These are phyloP conservation scores for Drosophila ochracea DNA, from an alignment of 2,888 invertebrate genomes.

Conservation along the genomic window DNA sequence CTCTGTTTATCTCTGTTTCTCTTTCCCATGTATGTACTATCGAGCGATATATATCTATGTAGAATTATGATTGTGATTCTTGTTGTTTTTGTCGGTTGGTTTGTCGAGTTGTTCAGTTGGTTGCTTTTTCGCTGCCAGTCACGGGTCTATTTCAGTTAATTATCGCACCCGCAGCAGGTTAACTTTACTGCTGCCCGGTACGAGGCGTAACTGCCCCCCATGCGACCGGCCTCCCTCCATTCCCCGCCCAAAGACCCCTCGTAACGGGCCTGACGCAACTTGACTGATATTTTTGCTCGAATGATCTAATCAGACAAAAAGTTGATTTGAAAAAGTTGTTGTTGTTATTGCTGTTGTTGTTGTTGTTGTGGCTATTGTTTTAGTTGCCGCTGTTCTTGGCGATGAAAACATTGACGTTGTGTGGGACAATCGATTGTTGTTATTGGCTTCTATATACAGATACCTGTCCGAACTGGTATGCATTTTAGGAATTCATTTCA, in stretches of 20 bases:
- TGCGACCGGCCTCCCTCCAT: neutral
- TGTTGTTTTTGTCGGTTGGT: conserved; percentile 13
- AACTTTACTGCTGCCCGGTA: conserved; percentile 50
- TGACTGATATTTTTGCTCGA: conserved; percentile 77
- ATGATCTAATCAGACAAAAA: conserved; percentile 79
- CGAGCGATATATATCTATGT: conserved; percentile 40
- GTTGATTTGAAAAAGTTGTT: conserved; percentile 72
- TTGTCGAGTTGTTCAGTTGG: conserved; percentile 20
- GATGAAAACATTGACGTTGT: conserved; percentile 27
- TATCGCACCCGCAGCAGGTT: conserved; percentile 77
- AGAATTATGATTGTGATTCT: conserved; percentile 37
- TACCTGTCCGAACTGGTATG: conserved; percentile 32
- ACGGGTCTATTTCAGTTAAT: conserved; percentile 80
- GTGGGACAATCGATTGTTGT: conserved; percentile 46
- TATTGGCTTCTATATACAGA: conserved; percentile 29
- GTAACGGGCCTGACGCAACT: conserved; percentile 51
- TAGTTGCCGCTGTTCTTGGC: conserved; percentile 26
- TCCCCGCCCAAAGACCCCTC: neutral
- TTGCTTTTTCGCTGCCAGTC: conserved; percentile 50
- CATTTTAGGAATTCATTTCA: conserved; percentile 9
- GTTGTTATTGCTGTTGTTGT: conserved; percentile 47
- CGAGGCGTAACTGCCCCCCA: conserved; percentile 28
- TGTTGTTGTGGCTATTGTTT: conserved; percentile 37
- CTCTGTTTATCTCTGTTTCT: neutral
- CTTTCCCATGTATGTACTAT: conserved; percentile 18